phyloP scores from a whole-genome alignment of 2,888 invertebrate species.

The Monopis laevigella region DNA sequence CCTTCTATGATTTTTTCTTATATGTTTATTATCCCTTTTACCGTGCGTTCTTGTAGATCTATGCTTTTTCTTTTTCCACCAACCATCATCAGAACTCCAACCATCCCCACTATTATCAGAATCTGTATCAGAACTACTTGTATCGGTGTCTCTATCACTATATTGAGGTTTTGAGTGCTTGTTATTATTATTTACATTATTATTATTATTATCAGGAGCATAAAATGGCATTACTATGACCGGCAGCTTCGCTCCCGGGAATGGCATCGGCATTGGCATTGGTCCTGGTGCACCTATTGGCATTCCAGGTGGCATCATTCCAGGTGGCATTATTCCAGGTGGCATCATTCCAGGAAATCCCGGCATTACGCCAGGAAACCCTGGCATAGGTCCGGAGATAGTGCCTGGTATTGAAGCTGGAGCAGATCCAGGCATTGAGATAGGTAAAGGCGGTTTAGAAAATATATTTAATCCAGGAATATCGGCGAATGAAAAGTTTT shows the following conservation, averaged over 20 bases:
- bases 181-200: constrained; percentile 13
- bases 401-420: constrained; percentile 17
- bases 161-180: background rate
- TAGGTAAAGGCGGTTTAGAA: constrained; percentile 14
- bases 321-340: constrained; percentile 15
- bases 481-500: no score
- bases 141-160: constrained; percentile 17
- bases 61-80: constrained; percentile 28
- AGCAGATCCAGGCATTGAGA: constrained; percentile 17
- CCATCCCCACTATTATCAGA: constrained; percentile 13
- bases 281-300: constrained; percentile 18
- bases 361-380: constrained; percentile 8
- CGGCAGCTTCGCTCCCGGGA: constrained; percentile 41
- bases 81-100: constrained; percentile 20
- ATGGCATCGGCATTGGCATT: constrained; percentile 11
- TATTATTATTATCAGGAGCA: constrained; percentile 34
- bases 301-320: constrained; percentile 15
- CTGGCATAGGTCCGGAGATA: constrained; percentile 24
- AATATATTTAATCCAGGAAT: constrained; percentile 1
- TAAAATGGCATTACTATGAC: constrained; percentile 60
- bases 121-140: constrained; percentile 1
- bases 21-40: constrained; percentile 25
- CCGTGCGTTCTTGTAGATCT: constrained; percentile 27
- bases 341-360: constrained; percentile 17
- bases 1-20: constrained; percentile 22